These are phyloP conservation scores for Mastacembelus armatus DNA, from an alignment of 2,797 vertebrate genomes.

Conservation along the genomic window DNA sequence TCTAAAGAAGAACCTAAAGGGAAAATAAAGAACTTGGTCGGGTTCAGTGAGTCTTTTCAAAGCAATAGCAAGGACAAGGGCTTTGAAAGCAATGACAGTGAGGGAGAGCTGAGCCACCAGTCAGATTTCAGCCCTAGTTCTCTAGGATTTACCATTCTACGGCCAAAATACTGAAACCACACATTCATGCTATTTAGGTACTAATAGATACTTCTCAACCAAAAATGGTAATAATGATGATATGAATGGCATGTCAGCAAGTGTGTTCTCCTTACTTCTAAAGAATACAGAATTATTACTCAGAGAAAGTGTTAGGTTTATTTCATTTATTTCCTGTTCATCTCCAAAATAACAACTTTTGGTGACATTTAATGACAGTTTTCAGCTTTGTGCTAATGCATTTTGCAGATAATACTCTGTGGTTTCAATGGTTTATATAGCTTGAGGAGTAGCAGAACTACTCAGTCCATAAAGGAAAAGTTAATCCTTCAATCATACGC, in stretches of 20 bases:
- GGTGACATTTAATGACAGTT: too few species aligned
- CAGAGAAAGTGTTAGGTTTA: too few species aligned
- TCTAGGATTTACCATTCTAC: too few species aligned
- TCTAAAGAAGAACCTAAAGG: neutral
- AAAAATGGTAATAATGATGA: too few species aligned
- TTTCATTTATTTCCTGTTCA: too few species aligned
- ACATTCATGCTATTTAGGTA: neutral
- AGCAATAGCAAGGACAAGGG: neutral
- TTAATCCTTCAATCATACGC: neutral
- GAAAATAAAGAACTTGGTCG: neutral
- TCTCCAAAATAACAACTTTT: too few species aligned
- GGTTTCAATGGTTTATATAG: neutral
- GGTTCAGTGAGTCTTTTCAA: neutral
- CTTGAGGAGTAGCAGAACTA: neutral
- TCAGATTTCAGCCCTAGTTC: neutral
- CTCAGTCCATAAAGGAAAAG: neutral
- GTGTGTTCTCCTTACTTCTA: too few species aligned
- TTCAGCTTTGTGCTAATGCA: neutral
- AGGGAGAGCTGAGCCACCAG: neutral
- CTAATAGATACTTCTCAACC: too few species aligned
- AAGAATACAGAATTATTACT: too few species aligned
- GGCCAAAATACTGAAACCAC: neutral
- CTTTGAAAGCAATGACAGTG: neutral
- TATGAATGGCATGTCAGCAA: too few species aligned
- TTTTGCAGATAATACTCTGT: neutral